Percentiles rank a stretch among this genome's conserved stretches.
phyloP scores from a whole-genome alignment of 2,113 vertebrate species.

The Halichoeres trimaculatus region DNA sequence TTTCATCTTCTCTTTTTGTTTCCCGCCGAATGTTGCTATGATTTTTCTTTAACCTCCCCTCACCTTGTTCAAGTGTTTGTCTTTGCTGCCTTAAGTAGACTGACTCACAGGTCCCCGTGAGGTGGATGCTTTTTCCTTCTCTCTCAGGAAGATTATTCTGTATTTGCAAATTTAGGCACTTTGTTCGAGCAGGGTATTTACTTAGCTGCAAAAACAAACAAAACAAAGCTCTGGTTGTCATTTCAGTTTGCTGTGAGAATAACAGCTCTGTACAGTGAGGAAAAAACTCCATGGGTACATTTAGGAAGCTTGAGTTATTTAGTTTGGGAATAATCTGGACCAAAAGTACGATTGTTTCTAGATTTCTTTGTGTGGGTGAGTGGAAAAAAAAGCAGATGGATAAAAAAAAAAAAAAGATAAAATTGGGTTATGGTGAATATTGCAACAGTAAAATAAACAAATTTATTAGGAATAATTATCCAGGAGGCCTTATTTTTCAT shows the following conservation, averaged over 20 bases:
- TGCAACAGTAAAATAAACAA: background rate
- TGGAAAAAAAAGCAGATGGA: constrained; percentile 1
- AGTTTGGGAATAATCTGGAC: constrained; percentile 30
- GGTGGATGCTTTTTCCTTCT: constrained; percentile 55
- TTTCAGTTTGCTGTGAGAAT: constrained; percentile 42
- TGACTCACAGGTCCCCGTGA: constrained; percentile 48
- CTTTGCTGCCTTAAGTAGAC: constrained; percentile 55
- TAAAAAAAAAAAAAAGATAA: constrained; percentile 20
- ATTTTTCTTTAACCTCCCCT: constrained; percentile 55
- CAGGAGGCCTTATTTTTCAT: constrained; percentile 18
- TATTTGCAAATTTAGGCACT: constrained; percentile 61
- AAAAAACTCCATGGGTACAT: constrained; percentile 31
- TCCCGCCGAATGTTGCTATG: constrained; percentile 44
- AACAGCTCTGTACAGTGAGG: constrained; percentile 10
- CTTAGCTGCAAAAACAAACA: constrained; percentile 57
- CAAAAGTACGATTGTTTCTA: constrained; percentile 5
- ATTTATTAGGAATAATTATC: constrained; percentile 31
- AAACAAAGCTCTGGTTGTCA: constrained; percentile 50
- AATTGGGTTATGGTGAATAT: background rate
- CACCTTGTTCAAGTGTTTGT: constrained; percentile 52
- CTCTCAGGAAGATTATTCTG: constrained; percentile 45
- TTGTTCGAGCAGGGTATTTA: constrained; percentile 52
- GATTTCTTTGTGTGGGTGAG: constrained; percentile 3
- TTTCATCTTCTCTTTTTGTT: constrained; percentile 50
- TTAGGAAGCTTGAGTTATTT: constrained; percentile 32